Base-by-base conservation (phyloP, 2,797 vertebrate genomes). In the Taenioides sp. region DNA sequence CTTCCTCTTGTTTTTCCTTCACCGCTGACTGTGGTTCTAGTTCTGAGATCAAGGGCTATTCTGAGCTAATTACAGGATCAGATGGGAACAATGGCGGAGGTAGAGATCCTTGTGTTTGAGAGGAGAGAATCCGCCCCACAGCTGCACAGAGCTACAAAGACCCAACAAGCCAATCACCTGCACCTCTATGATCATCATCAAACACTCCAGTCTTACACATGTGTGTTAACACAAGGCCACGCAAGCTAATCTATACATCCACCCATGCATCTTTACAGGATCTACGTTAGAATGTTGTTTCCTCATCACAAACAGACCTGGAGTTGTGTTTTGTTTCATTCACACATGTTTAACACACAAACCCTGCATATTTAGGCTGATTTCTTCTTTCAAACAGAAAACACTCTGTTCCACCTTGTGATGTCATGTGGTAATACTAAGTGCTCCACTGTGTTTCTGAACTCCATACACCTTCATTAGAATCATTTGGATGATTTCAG, bases 131-230 rank as follows among this genome's bases (percentile, higher is more conserved):
- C 0, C 58, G 76, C 37, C 61, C 50, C 74, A 74, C 79, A 87
- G 81, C 79, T 88, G 73, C 71, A 20, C 64, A 20, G 70, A 78
- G 60, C 78, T 72, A 80, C 59, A 70, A 50, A 72, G 31, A 66
- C 71, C 75, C 47, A 76, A 77, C 55, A 68, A 83, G 73, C 70
- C 72, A 77, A 62, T 70, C 77, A 73, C 72, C 77, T 80, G 62
- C 63, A 59, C 74, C 69, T 74, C 79, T 86, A 71, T 84, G 84
- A 84, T 87, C 65, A 70, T 69, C 76, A 80, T 87, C 84, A 86
- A 84, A 82, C 81, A 50, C 66, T 62, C 64, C 22, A 71, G 50
- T 11, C 67, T 52, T 54, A 67, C 58, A 73, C 77, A 67, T 60
- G 79, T 70, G 81, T 49, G 68, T 79, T 82, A 74, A 80, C 55